A percentile compares a stretch with the other conserved stretches of the same genome.
phyloP scores from a whole-genome alignment of 2,888 invertebrate genomes.

The Seira musarum region DNA sequence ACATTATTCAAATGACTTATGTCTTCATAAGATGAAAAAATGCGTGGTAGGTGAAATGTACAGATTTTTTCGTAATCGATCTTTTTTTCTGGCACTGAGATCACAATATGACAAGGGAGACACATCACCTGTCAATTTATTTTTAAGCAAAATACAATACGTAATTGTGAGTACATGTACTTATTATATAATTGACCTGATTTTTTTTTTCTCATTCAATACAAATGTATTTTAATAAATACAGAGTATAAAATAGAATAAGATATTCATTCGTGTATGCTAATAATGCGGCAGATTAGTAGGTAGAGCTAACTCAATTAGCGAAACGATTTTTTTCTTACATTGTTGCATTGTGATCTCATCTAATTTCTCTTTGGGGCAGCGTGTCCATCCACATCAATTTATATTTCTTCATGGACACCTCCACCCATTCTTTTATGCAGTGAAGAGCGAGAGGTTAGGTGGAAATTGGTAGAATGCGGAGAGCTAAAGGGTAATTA shows the following conservation, averaged over 20 bases:
- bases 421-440: too few relatives aligned
- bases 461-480: too few relatives aligned
- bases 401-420: conserved; percentile 35
- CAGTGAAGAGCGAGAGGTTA: too few relatives aligned
- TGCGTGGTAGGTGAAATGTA: too few relatives aligned
- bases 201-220: too few relatives aligned
- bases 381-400: neutral
- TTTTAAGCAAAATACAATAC: conserved; percentile 50
- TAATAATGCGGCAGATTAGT: too few relatives aligned
- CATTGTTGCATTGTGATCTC: conserved; percentile 17
- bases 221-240: conserved; percentile 5
- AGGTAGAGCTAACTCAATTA: conserved; percentile 57
- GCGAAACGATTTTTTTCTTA: conserved; percentile 29
- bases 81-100: conserved; percentile 41
- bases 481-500: too few relatives aligned
- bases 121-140: conserved; percentile 56
- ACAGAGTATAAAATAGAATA: conserved; percentile 11
- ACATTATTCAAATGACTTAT: too few relatives aligned
- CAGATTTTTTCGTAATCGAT: conserved; percentile 35
- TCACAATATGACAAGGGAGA: conserved; percentile 53
- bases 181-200: too few relatives aligned
- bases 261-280: too few relatives aligned
- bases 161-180: conserved; percentile 35
- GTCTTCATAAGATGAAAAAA: too few relatives aligned
- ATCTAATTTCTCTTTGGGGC: neutral